A percentile compares a stretch with the other conserved stretches of the same genome.
phyloP scores from a whole-genome alignment of 2,113 vertebrate genomes.

The Leuciscus idus region DNA sequence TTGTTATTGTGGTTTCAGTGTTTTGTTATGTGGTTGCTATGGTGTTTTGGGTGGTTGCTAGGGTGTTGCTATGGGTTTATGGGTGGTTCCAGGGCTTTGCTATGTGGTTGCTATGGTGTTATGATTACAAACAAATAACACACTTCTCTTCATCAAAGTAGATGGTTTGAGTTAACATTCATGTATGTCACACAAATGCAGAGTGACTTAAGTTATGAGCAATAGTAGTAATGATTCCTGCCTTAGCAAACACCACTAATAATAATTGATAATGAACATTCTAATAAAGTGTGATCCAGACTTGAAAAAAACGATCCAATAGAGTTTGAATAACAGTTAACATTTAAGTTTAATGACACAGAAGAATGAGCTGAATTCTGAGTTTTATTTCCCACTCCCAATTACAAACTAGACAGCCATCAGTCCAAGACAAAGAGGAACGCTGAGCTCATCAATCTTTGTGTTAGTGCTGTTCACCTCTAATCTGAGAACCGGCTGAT shows the following conservation, averaged over 20 bases:
- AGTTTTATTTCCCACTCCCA: not conserved
- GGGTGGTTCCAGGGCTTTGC: not conserved
- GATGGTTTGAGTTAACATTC: not conserved
- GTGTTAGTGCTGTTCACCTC: not conserved
- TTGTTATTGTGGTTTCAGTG: not conserved
- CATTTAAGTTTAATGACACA: not conserved
- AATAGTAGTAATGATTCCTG: too few species aligned
- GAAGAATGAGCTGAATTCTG: not conserved
- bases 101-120: not conserved
- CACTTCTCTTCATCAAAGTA: not conserved
- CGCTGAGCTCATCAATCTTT: not conserved
- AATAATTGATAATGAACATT: not conserved
- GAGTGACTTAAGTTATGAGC: not conserved
- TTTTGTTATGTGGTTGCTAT: not conserved
- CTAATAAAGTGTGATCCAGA: not conserved
- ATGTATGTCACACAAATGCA: not conserved
- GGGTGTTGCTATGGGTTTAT: not conserved
- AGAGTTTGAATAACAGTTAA: not conserved
- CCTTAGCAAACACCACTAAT: too few species aligned
- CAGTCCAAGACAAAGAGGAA: slow-evolving; percentile 3
- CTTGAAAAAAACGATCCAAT: not conserved
- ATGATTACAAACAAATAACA: not conserved
- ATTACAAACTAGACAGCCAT: not conserved
- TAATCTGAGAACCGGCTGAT: not conserved
- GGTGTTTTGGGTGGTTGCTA: not conserved